A percentile compares a stretch with the other conserved stretches of the same genome.
phyloP scores from a whole-genome alignment of 2,113 vertebrate genomes.

The Nibea coibor region DNA sequence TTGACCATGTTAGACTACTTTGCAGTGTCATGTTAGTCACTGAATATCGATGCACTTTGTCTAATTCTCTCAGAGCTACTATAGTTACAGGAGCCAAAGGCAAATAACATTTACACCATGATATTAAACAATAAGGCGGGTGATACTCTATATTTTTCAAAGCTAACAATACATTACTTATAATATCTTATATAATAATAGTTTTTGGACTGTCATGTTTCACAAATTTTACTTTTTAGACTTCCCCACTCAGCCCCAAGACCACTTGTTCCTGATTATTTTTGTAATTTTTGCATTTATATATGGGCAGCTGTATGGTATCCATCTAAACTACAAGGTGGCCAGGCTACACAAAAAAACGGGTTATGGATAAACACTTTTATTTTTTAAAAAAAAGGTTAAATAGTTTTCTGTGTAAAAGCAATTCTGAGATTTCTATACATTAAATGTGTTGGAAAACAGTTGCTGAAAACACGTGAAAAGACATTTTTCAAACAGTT shows the following conservation, averaged over 20 bases:
- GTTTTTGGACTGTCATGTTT: no score
- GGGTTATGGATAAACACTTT: not conserved
- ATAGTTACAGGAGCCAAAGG: slow-evolving; percentile 76
- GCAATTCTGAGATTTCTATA: no score
- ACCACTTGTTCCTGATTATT: no score
- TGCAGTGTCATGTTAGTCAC: slow-evolving; percentile 71
- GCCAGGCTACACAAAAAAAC: not conserved
- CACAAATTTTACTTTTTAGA: no score
- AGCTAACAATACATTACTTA: not conserved
- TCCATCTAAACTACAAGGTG: not conserved
- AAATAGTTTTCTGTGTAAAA: no score
- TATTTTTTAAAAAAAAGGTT: not conserved
- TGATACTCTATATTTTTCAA: slow-evolving; percentile 23
- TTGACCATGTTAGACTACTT: slow-evolving; percentile 64
- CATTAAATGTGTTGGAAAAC: no score
- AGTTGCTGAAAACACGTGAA: no score
- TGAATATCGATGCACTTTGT: slow-evolving; percentile 80
- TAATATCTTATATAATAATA: no score
- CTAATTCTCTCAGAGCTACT: slow-evolving; percentile 71
- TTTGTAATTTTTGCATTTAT: no score
- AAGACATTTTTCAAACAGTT: no score
- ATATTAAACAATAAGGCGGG: slow-evolving; percentile 27
- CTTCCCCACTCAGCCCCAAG: no score
- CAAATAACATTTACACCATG: slow-evolving; percentile 53
- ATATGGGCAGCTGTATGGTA: not conserved